Evolutionary conservation across 2,888 invertebrate species (phyloP).

Genomic region (Cryptus armator): DNA sequence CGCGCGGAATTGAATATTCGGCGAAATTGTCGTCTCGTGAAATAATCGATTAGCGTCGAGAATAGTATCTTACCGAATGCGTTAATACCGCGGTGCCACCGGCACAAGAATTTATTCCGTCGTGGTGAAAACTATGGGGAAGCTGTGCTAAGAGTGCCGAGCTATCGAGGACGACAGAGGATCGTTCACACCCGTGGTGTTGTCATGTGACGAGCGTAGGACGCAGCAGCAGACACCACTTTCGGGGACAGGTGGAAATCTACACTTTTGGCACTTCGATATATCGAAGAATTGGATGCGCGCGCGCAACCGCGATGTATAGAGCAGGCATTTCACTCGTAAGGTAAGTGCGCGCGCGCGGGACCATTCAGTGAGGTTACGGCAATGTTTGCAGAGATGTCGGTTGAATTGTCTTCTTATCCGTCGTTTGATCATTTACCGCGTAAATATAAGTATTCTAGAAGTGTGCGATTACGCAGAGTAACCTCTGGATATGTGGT

Average conservation of each 20-base stretch:
- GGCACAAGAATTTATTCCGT: not conserved
- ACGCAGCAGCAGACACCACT: slow-evolving; percentile 61
- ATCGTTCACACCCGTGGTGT: slow-evolving; percentile 78
- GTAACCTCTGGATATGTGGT: not conserved
- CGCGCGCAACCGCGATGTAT: slow-evolving; percentile 1
- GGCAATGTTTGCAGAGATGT: not conserved
- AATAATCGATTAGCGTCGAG: slow-evolving; percentile 56
- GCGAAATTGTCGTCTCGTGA: not conserved
- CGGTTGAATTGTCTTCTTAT: not conserved
- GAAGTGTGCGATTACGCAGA: slow-evolving; percentile 6
- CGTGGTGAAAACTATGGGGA: not conserved
- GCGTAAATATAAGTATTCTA: slow-evolving; percentile 9
- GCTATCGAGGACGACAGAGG: slow-evolving; percentile 47
- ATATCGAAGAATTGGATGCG: slow-evolving; percentile 12
- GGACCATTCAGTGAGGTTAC: not conserved
- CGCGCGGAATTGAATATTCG: slow-evolving; percentile 21
- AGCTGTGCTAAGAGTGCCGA: not conserved
- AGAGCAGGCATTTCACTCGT: not conserved
- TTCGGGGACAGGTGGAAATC: slow-evolving; percentile 44
- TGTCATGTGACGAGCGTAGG: slow-evolving; percentile 81
- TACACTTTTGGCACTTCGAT: slow-evolving; percentile 12
- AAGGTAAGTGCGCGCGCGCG: not conserved
- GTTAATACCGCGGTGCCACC: slow-evolving; percentile 5
- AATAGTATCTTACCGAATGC: slow-evolving; percentile 59
- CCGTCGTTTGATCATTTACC: not conserved